Evolutionary conservation across 1,140 invertebrate species (phyloP), one percentile per base, ranked within the genome.

Genomic region (Geopemphigus sp.): DNA sequence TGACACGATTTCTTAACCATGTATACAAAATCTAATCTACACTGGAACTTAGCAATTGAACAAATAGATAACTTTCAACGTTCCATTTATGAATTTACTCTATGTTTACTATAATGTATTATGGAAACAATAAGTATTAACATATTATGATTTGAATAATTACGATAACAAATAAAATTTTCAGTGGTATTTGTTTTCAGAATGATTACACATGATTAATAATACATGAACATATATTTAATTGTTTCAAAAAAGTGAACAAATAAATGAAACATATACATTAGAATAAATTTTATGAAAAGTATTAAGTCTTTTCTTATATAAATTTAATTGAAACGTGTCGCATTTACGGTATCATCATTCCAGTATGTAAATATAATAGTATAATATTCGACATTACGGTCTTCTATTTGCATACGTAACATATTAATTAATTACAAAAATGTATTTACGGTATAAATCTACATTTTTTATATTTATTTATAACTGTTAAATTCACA

Each of bases 101-200:
- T 22, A 5, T 4, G 22, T 39, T 5, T 17, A 63, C 17, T 11
- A 32, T 50, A 54, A 54, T 19, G n/a, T 66, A 66, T 39, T 39
- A 29, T 45, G 12, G 19, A 64, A 39, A n/a, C n/a, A n/a, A n/a
- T 32, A 22, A 50, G 47, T 50, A 12, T 50, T 14, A 19, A 29
- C 19, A 11, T 66, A 6, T 39, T 66, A 14, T 39, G 10, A 66
- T 29, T n/a, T 39, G 11, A 66, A 66, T 39, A 39, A 15, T 66
- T 45, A 19, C 63, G 39, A 66, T 39, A 66, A 45, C 29, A 66
- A 66, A 39, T n/a, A 5, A n/a, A 66, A 66, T 12, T 66, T 66
- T n/a, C 14, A 19, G n/a, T 22, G 11, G 5, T 22, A 17, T 45
- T 10, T 66, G 19, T 11, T 39, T 64, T 64, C 29, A 11, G 14